Evolutionary conservation across 2,888 invertebrate genomes (phyloP).

Genomic region (Colletes collaris): DNA sequence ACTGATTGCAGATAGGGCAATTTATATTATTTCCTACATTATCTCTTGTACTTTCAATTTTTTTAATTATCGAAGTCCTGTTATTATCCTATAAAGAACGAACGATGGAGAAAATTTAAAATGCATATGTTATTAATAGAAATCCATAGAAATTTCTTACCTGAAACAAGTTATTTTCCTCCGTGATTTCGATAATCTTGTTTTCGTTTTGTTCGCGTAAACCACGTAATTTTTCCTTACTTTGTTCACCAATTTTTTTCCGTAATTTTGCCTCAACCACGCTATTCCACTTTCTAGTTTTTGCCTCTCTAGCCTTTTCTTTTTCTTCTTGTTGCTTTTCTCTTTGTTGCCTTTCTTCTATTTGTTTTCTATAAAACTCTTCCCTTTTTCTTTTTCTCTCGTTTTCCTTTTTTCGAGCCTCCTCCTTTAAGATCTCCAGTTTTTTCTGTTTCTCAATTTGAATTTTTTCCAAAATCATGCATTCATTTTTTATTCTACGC

Average conservation of each 20-base stretch:
- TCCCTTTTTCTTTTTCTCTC: slow-evolving; percentile 53
- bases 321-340: slow-evolving; percentile 32
- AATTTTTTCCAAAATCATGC: slow-evolving; percentile 42
- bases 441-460: slow-evolving; percentile 49
- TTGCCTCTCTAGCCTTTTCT: slow-evolving; percentile 39
- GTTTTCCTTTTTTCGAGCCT: slow-evolving; percentile 30
- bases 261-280: slow-evolving; percentile 6
- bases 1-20: slow-evolving; percentile 76
- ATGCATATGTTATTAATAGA: background rate
- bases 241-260: slow-evolving; percentile 12
- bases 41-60: slow-evolving; percentile 35
- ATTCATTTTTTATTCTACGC: slow-evolving; percentile 33
- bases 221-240: background rate
- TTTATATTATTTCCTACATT: slow-evolving; percentile 29
- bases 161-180: slow-evolving; percentile 34
- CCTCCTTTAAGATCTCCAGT: slow-evolving; percentile 37
- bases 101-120: background rate
- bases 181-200: slow-evolving; percentile 26
- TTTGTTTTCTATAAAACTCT: slow-evolving; percentile 39
- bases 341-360: slow-evolving; percentile 26
- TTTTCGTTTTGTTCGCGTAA: slow-evolving; percentile 20
- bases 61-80: slow-evolving; percentile 13
- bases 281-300: slow-evolving; percentile 46
- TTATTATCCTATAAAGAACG: slow-evolving; percentile 40
- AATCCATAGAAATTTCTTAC: slow-evolving; percentile 25